Base-by-base conservation (phyloP, 2,797 vertebrate species). In the Sorex maritimensis region DNA sequence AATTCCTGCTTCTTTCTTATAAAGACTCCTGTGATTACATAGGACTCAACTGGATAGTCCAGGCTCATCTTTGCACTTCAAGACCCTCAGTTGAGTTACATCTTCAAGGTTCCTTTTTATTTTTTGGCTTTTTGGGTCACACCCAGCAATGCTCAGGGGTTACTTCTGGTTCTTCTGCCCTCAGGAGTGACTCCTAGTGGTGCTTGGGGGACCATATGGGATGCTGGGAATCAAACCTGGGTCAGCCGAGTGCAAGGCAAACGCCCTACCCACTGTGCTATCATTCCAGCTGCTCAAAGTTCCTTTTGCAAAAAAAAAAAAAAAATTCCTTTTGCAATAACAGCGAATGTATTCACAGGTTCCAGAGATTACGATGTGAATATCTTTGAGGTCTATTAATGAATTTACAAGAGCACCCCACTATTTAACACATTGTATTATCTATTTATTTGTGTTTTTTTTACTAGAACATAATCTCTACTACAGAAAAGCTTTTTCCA, bases 81-180 rank as follows among this genome's bases (percentile, higher is more conserved):
- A 85, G 86, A 85, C 69, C 23, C 38, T 91, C 61, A 38, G 81
- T 55, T 80, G 34, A 44, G 30, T 77, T 81, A 44, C 2, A 81
- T 23, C 15, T 87, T 15, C 30, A 44, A 44, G 7, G 7, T 44
- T 44, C 3, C 41, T 44, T 44, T 44, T 44, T n/a, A n/a, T 34
- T 34, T 34, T 34, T 34, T 34, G 34, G 34, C 34, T 34, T 34
- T 34, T 34, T 34, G 34, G 34, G 34, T 34, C 34, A 34, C 34
- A 34, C 34, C 34, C 34, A 34, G 34, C 34, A 34, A 34, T 34
- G 34, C 34, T 34, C 34, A 34, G 34, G 34, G 34, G 34, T 34
- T 34, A 34, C 34, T 34, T 34, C 34, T 34, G 34, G 34, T 34
- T 34, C 34, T 34, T 34, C 34, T 34, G 34, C 34, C 34, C 34